Conservation (phyloP, 2,797 vertebrate genomes). For the Girardinus metallicus region DNA sequence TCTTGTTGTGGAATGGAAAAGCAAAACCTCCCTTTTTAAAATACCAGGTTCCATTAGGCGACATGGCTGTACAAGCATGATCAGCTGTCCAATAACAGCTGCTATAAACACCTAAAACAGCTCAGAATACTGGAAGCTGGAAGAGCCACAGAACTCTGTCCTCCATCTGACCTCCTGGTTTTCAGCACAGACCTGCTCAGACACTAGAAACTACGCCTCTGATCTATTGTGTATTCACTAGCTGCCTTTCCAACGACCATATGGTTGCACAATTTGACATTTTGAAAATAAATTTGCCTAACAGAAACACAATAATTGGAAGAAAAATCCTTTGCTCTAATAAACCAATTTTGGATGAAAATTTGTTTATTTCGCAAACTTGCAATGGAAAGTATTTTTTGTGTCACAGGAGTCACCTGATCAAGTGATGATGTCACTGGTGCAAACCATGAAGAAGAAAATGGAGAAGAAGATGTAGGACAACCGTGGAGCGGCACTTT, state of each 20-base stretch:
- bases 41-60: background rate
- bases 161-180: background rate
- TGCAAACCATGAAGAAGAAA: too few species aligned
- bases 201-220: background rate
- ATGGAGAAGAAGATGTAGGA: too few species aligned
- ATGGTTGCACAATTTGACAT: too few species aligned
- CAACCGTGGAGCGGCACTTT: too few species aligned
- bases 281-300: too few species aligned
- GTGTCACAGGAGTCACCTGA: too few species aligned
- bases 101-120: background rate
- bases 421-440: too few species aligned
- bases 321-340: too few species aligned
- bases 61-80: background rate
- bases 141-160: background rate
- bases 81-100: background rate
- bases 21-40: background rate
- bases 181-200: background rate
- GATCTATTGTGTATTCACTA: background rate
- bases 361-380: too few species aligned
- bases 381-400: too few species aligned
- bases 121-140: background rate
- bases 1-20: background rate
- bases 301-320: too few species aligned
- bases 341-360: too few species aligned
- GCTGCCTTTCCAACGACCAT: background rate